Conservation (phyloP, 2,888 invertebrate species). For the Hipparchia semele region DNA sequence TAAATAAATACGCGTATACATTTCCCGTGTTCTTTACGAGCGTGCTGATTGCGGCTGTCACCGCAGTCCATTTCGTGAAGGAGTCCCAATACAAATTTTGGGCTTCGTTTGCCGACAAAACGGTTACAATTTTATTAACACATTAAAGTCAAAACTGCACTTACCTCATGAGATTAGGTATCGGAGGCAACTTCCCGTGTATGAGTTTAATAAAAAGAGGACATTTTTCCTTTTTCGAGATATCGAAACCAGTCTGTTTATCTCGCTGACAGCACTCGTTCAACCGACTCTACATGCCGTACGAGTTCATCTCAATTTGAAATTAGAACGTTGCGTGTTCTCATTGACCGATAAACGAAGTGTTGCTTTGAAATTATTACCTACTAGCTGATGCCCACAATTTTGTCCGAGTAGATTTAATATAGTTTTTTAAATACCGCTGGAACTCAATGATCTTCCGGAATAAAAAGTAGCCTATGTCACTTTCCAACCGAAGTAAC, state of each 20-base stretch:
- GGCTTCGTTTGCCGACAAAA: constrained; percentile 70
- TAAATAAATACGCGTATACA: constrained; percentile 18
- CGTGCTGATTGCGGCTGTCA: constrained; percentile 23
- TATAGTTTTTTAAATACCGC: no score
- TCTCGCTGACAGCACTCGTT: constrained; percentile 60
- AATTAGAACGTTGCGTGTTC: constrained; percentile 14
- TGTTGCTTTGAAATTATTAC: background rate
- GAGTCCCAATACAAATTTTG: constrained; percentile 56
- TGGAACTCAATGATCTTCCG: no score
- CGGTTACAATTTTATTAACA: constrained; percentile 81
- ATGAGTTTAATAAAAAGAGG: constrained; percentile 57
- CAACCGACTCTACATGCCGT: constrained; percentile 45
- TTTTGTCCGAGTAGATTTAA: no score
- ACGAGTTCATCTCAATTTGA: constrained; percentile 52
- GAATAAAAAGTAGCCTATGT: no score
- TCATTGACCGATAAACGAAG: constrained; percentile 10
- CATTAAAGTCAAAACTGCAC: constrained; percentile 82
- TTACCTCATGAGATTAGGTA: constrained; percentile 73
- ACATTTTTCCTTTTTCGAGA: constrained; percentile 65
- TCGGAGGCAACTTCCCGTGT: constrained; percentile 76
- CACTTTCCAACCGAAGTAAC: no score
- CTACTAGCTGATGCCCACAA: no score
- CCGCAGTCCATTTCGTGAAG: constrained; percentile 38
- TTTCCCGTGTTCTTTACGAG: constrained; percentile 22
- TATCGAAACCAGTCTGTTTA: constrained; percentile 78